phyloP scores from a whole-genome alignment of 2,888 invertebrate species.

The Aphodius granarius region DNA sequence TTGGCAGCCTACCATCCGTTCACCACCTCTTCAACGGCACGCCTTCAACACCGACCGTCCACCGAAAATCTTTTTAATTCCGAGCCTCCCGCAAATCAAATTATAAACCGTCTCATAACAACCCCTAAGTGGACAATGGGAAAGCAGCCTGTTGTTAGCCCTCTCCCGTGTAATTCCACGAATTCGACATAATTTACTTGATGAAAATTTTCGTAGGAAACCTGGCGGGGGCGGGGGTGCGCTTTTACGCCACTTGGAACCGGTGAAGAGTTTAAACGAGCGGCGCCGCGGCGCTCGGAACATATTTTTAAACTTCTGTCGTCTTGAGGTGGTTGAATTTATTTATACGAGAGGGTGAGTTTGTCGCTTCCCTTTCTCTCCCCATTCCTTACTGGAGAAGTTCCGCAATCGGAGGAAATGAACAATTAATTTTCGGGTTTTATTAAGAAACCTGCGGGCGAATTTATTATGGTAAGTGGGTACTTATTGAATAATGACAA shows the following conservation, averaged over 20 bases:
- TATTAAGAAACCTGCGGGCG: neutral
- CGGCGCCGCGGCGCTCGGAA: neutral
- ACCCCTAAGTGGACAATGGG: constrained; percentile 31
- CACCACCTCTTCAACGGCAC: neutral
- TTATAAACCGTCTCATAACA: constrained; percentile 30
- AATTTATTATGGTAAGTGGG: neutral
- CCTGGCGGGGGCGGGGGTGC: neutral
- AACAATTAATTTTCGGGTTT: constrained; percentile 6
- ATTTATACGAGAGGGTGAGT: constrained; percentile 4
- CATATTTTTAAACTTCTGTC: constrained; percentile 2
- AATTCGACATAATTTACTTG: neutral
- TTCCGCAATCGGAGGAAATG: constrained; percentile 8
- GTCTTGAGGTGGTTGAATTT: neutral
- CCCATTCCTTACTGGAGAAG: neutral
- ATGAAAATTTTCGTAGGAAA: constrained; percentile 3
- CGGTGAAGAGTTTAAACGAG: neutral
- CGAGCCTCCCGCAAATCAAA: constrained; percentile 27
- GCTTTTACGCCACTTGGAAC: neutral
- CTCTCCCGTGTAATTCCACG: constrained; percentile 5
- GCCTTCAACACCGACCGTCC: constrained; percentile 11
- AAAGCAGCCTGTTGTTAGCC: constrained; percentile 15
- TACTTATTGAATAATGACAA: neutral
- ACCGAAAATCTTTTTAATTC: constrained; percentile 35
- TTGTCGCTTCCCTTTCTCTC: neutral
- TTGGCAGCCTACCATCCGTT: constrained; percentile 39